Evolutionary conservation across 2,888 invertebrate genomes (phyloP), one percentile per base, ranked within the genome.

Genomic region (Troides aeacus): DNA sequence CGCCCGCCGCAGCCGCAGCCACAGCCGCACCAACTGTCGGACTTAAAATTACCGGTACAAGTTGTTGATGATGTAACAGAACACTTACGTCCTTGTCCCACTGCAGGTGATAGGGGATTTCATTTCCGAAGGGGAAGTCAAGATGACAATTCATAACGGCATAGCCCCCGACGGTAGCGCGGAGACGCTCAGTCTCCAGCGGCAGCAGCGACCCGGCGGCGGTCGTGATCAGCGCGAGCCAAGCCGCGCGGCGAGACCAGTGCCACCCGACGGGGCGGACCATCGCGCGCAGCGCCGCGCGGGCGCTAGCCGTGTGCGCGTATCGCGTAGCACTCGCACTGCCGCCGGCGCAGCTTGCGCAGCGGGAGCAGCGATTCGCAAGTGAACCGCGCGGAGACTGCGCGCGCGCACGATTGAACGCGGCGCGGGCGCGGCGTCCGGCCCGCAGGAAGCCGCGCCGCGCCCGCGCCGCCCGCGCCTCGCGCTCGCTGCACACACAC

Each of bases 1-100:
- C 30, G 5, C 3, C 30, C 30, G 3, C 3, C 30, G 30, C 30
- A 30, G 3, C 2, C 5, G 30, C 30, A 3, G 30, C 30, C 10
- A 6, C 39, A 10, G 39, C 39, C 7, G 39, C 1, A 39, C 1
- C 39, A 39, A 39, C 8, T 10, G 10, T 10, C 7, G 10, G 7
- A 39, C 7, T 39, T 39, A 4, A 39, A 10, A 10, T 7, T 39
- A 53, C 53, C 18, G 15, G 53, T 6, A 17, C 53, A 17, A 8
- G 1, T 2, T 12, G 15, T 12, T 17, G 1, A 15, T 17, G n/a
- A 53, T 15, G n/a, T 12, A 53, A 53, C 17, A n/a, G 17, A 17
- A 24, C 15, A 75, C 96, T 95, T 92, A 97, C 97, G 84, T 96
- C 96, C 90, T 97, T 97, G 82, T 96, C 97, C 98, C 98, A 98